Percentiles rank a stretch among this genome's conserved stretches.
phyloP scores from a whole-genome alignment of 2,797 vertebrate species.

The Brotula barbata region DNA sequence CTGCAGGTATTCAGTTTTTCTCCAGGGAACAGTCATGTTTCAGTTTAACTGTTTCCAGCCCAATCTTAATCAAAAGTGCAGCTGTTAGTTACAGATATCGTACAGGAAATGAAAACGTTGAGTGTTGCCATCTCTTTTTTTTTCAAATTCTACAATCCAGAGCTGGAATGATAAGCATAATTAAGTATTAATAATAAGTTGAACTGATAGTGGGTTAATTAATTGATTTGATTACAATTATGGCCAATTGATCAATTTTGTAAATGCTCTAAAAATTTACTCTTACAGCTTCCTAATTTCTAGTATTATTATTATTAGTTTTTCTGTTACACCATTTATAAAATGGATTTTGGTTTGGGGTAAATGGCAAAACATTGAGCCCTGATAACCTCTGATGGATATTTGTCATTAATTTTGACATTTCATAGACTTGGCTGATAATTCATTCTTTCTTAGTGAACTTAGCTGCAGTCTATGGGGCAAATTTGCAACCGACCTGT shows the following conservation, averaged over 20 bases:
- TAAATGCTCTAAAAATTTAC: slow-evolving; percentile 10
- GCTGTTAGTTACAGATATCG: slow-evolving; percentile 1
- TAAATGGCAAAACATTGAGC: slow-evolving; percentile 36
- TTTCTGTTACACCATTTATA: slow-evolving; percentile 22
- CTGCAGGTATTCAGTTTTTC: slow-evolving; percentile 65
- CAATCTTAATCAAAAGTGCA: slow-evolving; percentile 16
- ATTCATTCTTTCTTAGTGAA: slow-evolving; percentile 16
- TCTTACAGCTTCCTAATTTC: slow-evolving; percentile 6
- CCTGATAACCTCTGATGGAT: slow-evolving; percentile 10
- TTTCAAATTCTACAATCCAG: background rate
- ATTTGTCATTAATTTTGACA: slow-evolving; percentile 34
- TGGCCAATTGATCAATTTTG: slow-evolving; percentile 3
- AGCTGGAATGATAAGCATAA: background rate
- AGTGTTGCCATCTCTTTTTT: background rate
- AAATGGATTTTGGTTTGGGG: slow-evolving; percentile 26
- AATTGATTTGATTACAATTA: too few species aligned
- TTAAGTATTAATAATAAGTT: too few species aligned
- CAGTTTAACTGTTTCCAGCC: slow-evolving; percentile 24
- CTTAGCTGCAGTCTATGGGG: slow-evolving; percentile 6
- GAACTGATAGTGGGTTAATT: too few species aligned
- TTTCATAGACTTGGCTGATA: slow-evolving; percentile 13
- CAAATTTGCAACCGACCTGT: too few species aligned
- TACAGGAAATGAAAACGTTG: background rate
- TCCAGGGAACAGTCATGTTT: slow-evolving; percentile 6
- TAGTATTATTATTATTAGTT: slow-evolving; percentile 11